Evolutionary conservation across 2,888 invertebrate species (phyloP).

Genomic region (Scotopteryx bipunctaria): DNA sequence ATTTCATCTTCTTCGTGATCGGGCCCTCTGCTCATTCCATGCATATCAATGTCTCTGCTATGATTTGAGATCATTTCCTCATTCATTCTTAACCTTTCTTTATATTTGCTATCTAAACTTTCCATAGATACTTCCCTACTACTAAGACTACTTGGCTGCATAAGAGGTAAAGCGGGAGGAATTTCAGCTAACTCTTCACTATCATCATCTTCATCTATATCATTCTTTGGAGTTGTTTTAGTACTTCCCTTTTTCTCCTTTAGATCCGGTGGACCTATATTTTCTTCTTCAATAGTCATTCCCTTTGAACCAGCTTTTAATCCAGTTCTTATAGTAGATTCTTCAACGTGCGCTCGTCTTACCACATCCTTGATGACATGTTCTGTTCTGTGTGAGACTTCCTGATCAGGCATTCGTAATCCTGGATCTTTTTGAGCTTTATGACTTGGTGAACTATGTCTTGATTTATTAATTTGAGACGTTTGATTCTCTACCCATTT

Average conservation of each 20-base stretch:
- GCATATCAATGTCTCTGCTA: conserved; percentile 78
- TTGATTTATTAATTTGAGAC: conserved; percentile 89
- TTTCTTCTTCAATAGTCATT: conserved; percentile 79
- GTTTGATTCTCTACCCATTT: conserved; percentile 97
- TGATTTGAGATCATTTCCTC: conserved; percentile 82
- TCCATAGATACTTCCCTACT: conserved; percentile 93
- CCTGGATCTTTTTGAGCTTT: conserved; percentile 61
- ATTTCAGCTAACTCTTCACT: conserved; percentile 91
- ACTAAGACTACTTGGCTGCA: conserved; percentile 88
- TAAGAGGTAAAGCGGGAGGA: conserved; percentile 91
- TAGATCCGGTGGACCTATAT: conserved; percentile 67
- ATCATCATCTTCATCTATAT: conserved; percentile 88
- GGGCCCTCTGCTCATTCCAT: conserved; percentile 75
- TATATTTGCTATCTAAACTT: conserved; percentile 89
- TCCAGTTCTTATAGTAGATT: conserved; percentile 84
- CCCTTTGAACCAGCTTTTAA: conserved; percentile 81
- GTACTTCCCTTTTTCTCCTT: conserved; percentile 54
- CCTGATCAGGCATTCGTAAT: conserved; percentile 54
- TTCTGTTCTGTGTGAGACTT: conserved; percentile 69
- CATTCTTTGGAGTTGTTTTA: conserved; percentile 67
- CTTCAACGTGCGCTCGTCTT: conserved; percentile 83
- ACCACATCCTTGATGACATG: conserved; percentile 78
- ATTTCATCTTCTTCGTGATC: conserved; percentile 86
- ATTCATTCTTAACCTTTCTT: conserved; percentile 87
- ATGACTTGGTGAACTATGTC: conserved; percentile 81